Base-by-base conservation (phyloP, 1,140 invertebrate genomes). In the Caenorhabditis brenneri region DNA sequence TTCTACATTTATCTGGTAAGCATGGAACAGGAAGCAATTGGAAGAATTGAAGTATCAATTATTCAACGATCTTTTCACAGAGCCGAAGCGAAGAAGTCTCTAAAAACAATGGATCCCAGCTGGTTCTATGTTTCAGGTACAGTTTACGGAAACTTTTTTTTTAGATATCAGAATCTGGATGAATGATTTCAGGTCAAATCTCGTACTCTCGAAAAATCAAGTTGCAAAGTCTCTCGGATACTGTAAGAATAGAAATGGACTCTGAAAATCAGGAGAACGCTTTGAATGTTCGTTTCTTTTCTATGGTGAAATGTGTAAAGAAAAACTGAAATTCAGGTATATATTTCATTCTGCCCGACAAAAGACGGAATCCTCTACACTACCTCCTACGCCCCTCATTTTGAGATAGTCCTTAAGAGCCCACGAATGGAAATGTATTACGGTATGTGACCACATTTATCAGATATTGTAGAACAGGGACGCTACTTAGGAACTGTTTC, bases 341-440 rank as follows among this genome's bases (percentile, higher is more conserved):
- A 46, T n/a, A 42, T 74, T 6, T 22, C 65, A 12, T 74, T 74
- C 24, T 74, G 65, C 36, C 22, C 65, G 24, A 42, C 33, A 1
- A 74, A 74, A 4, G 22, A 42, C 24, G 65, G 65, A 27, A 24
- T 74, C 4, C 65, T 74, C 36, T 74, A 74, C 65, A 74, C 65
- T 2, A 74, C 36, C 10, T 74, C 65, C 10, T 74, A 74, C 10
- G 36, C 65, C 3, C 65, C 65, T 12, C 24, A 27, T n/a, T 74
- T 74, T 74, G 65, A 74, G 24, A 74, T 74, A 24, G 10, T 29
- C 15, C n/a, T 74, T 33, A 42, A 42, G 42, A 74, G 65, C 27
- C 65, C 65, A 1, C 36, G 22, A 74, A 74, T 74, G 33, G 65
- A 74, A 74, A 24, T 42, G 65, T 74, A 74, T 46, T 74, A 74